Percentiles rank a stretch among this genome's conserved stretches.
Evolutionary conservation across 1,140 invertebrate genomes (phyloP).

Genomic region (Frieseomelitta varia): DNA sequence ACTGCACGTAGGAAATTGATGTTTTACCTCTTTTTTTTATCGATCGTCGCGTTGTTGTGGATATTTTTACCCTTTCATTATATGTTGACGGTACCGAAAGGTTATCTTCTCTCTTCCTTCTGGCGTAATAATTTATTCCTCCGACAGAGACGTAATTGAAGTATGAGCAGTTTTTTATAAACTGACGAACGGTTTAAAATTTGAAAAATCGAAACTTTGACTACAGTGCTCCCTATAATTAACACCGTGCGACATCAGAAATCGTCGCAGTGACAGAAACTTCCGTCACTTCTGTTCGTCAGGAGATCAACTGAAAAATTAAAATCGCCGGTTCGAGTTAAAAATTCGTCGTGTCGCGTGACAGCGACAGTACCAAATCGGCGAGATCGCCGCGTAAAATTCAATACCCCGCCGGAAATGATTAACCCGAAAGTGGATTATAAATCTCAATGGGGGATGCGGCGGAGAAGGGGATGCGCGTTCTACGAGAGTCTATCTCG

Average conservation of each 20-base stretch:
- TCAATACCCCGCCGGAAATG: conserved; percentile 44
- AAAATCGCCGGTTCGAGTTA: neutral
- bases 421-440: conserved; percentile 65
- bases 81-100: neutral
- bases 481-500: conserved; percentile 13
- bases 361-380: too few species aligned
- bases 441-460: conserved; percentile 49
- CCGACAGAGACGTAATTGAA: too few species aligned
- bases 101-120: neutral
- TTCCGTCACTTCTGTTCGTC: too few species aligned
- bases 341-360: neutral
- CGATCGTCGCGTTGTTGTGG: neutral
- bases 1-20: neutral
- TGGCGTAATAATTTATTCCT: neutral
- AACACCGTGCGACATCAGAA: too few species aligned
- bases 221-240: too few species aligned
- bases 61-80: neutral
- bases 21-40: neutral
- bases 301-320: too few species aligned
- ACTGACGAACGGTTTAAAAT: too few species aligned
- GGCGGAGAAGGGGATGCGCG: neutral
- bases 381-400: neutral
- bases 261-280: too few species aligned
- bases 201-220: too few species aligned
- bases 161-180: too few species aligned